Conservation (phyloP, 2,113 vertebrate genomes). For the Nerophis lumbriciformis region DNA sequence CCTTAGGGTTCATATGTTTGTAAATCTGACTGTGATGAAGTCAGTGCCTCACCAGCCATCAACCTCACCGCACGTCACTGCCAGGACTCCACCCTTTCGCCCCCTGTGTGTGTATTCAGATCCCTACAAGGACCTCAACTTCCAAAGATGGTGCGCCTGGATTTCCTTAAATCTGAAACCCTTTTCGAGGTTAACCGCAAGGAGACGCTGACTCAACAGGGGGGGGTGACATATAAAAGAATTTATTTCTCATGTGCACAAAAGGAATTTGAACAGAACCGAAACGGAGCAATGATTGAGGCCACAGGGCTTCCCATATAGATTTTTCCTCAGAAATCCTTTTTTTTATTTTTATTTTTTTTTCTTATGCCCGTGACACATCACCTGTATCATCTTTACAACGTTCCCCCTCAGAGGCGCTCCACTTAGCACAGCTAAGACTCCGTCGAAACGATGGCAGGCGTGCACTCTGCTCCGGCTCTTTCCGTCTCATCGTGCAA, state of each 20-base stretch:
- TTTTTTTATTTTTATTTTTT: conserved; percentile 35
- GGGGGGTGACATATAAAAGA: conserved; percentile 80
- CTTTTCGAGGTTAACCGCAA: conserved; percentile 65
- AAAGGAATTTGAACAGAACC: conserved; percentile 75
- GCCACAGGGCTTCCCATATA: conserved; percentile 76
- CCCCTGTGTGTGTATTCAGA: too few species aligned
- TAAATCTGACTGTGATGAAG: too few species aligned
- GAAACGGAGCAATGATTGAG: conserved; percentile 79
- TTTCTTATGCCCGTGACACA: conserved; percentile 64
- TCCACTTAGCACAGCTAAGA: conserved; percentile 43
- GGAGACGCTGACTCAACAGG: conserved; percentile 53
- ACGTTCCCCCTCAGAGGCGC: conserved; percentile 52
- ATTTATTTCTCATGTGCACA: conserved; percentile 87
- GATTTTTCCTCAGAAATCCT: conserved; percentile 67
- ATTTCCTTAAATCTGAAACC: conserved; percentile 33
- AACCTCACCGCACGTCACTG: too few species aligned
- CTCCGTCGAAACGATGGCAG: conserved; percentile 2
- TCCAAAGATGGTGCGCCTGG: too few species aligned
- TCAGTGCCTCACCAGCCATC: too few species aligned
- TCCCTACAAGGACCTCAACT: too few species aligned
- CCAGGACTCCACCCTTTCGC: too few species aligned
- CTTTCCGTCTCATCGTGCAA: conserved; percentile 23
- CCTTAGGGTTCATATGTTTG: too few species aligned
- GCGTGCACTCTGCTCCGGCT: too few species aligned
- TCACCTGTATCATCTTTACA: conserved; percentile 71